Evolutionary conservation across 1,140 invertebrate species (phyloP).

Genomic region (Nephotettix cincticeps): DNA sequence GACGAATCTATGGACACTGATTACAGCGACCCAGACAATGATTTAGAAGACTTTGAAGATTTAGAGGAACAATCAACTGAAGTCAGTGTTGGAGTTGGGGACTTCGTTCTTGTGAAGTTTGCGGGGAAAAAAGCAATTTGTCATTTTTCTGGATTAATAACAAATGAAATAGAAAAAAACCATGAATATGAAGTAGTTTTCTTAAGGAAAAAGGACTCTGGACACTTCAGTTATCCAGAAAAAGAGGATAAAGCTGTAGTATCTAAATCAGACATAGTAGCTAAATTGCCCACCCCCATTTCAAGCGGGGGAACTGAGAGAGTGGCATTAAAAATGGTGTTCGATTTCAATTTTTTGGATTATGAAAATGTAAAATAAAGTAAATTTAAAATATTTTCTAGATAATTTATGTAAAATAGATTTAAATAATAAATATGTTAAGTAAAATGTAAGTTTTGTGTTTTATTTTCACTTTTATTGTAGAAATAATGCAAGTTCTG

Average conservation of each 20-base stretch:
- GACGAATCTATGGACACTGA: too few relatives aligned
- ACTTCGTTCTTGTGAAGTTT: background rate
- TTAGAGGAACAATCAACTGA: too few relatives aligned
- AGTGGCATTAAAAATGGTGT: conserved; percentile 3
- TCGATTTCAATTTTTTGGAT: conserved; percentile 3
- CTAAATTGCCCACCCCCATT: background rate
- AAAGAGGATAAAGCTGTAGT: background rate
- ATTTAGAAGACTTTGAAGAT: too few relatives aligned
- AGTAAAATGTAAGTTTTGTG: background rate
- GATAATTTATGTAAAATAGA: background rate
- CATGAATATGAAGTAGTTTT: background rate
- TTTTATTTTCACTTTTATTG: background rate
- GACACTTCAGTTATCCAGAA: background rate
- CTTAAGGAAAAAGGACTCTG: background rate
- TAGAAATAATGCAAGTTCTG: background rate
- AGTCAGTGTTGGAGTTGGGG: too few relatives aligned
- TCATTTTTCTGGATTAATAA: background rate
- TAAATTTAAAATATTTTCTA: background rate
- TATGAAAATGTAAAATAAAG: background rate
- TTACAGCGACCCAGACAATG: too few relatives aligned
- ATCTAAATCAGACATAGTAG: background rate
- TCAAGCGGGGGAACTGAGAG: conserved; percentile 1
- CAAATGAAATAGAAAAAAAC: background rate
- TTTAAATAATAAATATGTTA: too few relatives aligned
- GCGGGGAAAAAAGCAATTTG: background rate